Evolutionary conservation across 2,797 vertebrate genomes (phyloP), one percentile per base, ranked within the genome.

Genomic region (Nothura maculosa): DNA sequence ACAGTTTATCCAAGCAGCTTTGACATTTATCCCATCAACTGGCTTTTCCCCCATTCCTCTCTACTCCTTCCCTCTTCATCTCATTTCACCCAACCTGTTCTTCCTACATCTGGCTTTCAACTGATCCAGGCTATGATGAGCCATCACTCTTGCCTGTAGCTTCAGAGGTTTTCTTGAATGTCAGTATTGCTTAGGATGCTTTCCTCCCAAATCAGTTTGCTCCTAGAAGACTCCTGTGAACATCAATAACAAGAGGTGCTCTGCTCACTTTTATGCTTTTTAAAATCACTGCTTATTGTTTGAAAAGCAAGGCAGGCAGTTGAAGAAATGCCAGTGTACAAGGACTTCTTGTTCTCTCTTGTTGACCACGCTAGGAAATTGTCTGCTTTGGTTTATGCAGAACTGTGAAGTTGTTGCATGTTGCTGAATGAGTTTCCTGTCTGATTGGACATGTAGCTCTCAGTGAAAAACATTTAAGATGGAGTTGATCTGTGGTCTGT

Each of bases 121-220:
- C 69, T 70, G 69, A 57, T 93, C 60, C 81, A 61, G 77, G 68
- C 81, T 82, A 14, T 61, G 72, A 82, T 42, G 61, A 95, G 69
- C 61, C 69, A 78, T 43, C 47, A 34, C 64, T 78, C 50, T 47
- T 15, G 60, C 43, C 62, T 89, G 62, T n/a, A 87, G 6, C 75
- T 90, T 74, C 42, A 72, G 72, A 93, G 54, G 57, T 19, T 61
- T 73, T 69, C 17, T 34, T 75, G 69, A 76, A 83, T 22, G 21
- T 30, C 86, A 85, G 12, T 27, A 54, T 62, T 18, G 48, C 57
- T 87, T 58, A 45, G 21, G 45, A 81, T 81, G 18, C 4, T 84
- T 85, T 68, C 81, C 73, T 91, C 38, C 19, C 8, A 77, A 81
- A 50, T 75, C 28, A 30, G 15, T 82, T 61, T 86, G 9, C 43